Evolutionary conservation across 2,888 invertebrate genomes (phyloP), one percentile per base, ranked within the genome.

Genomic region (Melieria crassipennis): DNA sequence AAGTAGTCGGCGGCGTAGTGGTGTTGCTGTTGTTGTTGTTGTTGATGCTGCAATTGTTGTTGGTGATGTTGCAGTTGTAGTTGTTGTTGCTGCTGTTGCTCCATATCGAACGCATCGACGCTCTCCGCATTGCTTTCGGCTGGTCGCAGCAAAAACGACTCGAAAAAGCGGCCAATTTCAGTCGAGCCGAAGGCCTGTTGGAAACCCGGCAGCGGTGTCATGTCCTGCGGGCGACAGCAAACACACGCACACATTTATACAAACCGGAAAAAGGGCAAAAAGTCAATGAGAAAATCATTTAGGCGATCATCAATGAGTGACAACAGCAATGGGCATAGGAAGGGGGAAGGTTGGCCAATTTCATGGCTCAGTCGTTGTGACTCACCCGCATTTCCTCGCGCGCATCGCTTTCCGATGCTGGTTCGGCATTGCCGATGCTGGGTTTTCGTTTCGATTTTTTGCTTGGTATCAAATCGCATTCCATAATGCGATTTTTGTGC

Each of bases 161-260:
- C 92, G 6, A 92, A 92, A 79, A 94, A 94, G 76, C 93, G 91
- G n/a, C 94, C 94, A 76, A 94, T 92, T 87, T 94, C 94, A 43
- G 94, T 94, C 46, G 94, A 93, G 45, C 94, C 94, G 83, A 94
- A 94, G 1, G 94, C 94, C 87, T 94, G 94, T 83, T 94, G 93
- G 83, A 94, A 94, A 61, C 93, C 94, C 6, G 94, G 94, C 72
- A 94, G 85, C 6, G 93, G 92, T 69, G 84, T 85, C 7, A 85
- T 82, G 62, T 86, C 82, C 86, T 84, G 71, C 3, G 52, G 30
- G 30, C 30, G 30, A 30, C 30, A 30, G 30, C 30, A 30, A 30
- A 30, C 30, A 30, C 30, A 30, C 30, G 30, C 30, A 30, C 30
- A 30, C 30, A 30, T 30, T 30, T 30, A 30, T 30, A 30, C 30